Conservation (phyloP, 1,140 invertebrate genomes). For the Zaprionus taronus region DNA sequence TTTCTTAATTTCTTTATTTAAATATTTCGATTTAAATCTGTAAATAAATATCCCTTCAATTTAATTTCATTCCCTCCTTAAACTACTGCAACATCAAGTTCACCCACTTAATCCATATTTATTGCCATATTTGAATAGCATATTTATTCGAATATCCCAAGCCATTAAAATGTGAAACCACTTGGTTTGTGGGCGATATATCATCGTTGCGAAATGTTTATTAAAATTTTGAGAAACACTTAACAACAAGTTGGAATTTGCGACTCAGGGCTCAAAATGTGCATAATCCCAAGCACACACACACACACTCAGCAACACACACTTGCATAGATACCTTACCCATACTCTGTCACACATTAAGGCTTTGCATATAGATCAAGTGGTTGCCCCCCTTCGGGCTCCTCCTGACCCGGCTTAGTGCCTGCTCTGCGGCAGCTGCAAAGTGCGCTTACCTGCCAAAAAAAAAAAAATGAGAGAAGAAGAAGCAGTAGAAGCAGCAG, state of each 20-base stretch:
- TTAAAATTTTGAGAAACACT: slow-evolving; percentile 63
- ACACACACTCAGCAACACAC: slow-evolving; percentile 23
- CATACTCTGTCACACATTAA: slow-evolving; percentile 15
- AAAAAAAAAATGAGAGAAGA: slow-evolving; percentile 3
- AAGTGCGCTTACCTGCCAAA: slow-evolving; percentile 61
- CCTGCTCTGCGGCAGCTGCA: slow-evolving; percentile 56
- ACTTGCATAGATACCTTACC: neutral
- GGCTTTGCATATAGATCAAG: slow-evolving; percentile 63
- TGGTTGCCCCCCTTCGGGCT: slow-evolving; percentile 1
- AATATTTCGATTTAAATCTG: no score
- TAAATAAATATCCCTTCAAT: neutral
- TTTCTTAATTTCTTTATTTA: no score
- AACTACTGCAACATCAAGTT: neutral
- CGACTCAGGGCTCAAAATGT: slow-evolving; percentile 62
- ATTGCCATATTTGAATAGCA: slow-evolving; percentile 25
- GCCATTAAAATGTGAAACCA: slow-evolving; percentile 14
- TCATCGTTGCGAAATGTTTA: slow-evolving; percentile 63
- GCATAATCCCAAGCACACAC: slow-evolving; percentile 59
- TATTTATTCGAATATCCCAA: slow-evolving; percentile 32
- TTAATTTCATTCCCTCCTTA: neutral
- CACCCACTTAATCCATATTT: slow-evolving; percentile 19
- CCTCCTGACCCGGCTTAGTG: slow-evolving; percentile 62
- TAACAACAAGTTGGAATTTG: slow-evolving; percentile 42
- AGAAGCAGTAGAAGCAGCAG: slow-evolving; percentile 1
- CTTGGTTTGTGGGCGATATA: slow-evolving; percentile 41